Base-by-base conservation (phyloP, 2,888 invertebrate species). In the Drosophila helvetica region DNA sequence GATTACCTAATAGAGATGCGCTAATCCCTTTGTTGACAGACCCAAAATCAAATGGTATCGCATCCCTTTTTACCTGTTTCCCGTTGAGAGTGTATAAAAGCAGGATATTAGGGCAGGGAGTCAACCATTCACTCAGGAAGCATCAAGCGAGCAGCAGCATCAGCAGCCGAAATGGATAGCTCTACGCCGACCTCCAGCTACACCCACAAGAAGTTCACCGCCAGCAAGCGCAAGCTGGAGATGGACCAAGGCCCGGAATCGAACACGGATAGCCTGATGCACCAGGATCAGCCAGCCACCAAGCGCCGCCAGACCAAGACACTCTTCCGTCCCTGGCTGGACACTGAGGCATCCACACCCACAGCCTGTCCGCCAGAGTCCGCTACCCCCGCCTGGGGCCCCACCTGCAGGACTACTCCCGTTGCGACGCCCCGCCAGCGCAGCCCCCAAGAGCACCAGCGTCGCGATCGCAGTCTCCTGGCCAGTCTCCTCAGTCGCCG, bases 361-460 rank as follows among this genome's bases (percentile, higher is more conserved):
- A n/a, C n/a, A 15, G 38, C n/a, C 38, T n/a, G 15, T 15, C 42
- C 62, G n/a, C 18, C 65, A 50, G 22, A 63, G 15, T 17, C 51
- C 6, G 30, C 27, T 3, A 6, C 38, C 6, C 30, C 59, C n/a
- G 22, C 50, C 8, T 17, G 55, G 10, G 4, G 7, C 64, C 72
- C 50, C 51, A 69, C 56, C 22, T 63, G 30, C 63, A 70, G 47
- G 60, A 64, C 33, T 5, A 15, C 46, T 9, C 15, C 42, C 1
- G 12, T 45, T 7, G 10, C 19, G 17, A 53, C 80, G 45, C 71
- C n/a, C 10, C 63, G 22, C 0, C 67, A 2, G 47, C 78, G 89
- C 1, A 78, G 79, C n/a, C 75, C 77, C 45, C 88, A 88, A 67
- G 91, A 90, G 51, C 91, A 91, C 45, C 83, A 87, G 61, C 83